Percentiles rank a stretch among this genome's conserved stretches.
Evolutionary conservation across 2,113 vertebrate species (phyloP).

Genomic region (Crotalus viridis): DNA sequence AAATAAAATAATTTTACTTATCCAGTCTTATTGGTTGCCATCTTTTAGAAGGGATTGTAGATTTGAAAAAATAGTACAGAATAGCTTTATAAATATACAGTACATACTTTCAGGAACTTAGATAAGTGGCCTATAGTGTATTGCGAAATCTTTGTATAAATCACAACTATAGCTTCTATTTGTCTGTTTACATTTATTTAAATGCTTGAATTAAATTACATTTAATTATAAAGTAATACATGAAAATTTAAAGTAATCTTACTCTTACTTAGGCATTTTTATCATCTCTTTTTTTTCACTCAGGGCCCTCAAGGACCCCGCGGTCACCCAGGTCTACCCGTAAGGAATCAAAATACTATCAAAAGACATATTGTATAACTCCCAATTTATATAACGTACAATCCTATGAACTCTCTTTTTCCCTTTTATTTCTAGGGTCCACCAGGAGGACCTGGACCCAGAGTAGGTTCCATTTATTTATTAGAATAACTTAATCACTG

Average conservation of each 20-base stretch:
- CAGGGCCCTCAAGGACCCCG: slow-evolving; percentile 89
- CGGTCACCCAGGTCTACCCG: slow-evolving; percentile 86
- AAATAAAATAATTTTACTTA: slow-evolving; percentile 1
- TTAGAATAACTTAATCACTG: not conserved
- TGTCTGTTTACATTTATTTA: not conserved
- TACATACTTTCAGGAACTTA: not conserved
- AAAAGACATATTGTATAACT: slow-evolving; percentile 10
- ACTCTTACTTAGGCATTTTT: slow-evolving; percentile 17
- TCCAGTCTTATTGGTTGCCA: not conserved
- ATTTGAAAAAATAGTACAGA: not conserved
- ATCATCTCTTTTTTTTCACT: slow-evolving; percentile 49
- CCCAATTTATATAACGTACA: slow-evolving; percentile 23
- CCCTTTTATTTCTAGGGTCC: slow-evolving; percentile 75
- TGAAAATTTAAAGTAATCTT: not conserved
- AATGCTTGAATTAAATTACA: not conserved
- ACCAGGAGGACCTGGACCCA: slow-evolving; percentile 84
- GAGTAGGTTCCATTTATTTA: slow-evolving; percentile 75
- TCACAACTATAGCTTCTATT: not conserved
- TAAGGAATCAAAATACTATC: slow-evolving; percentile 68
- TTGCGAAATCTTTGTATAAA: not conserved
- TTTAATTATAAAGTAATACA: not conserved
- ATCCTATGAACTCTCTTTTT: not conserved
- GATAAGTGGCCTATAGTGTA: slow-evolving; percentile 13
- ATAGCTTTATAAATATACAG: not conserved
- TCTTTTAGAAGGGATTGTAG: not conserved